Percentiles rank a stretch among this genome's conserved stretches.
phyloP scores from a whole-genome alignment of 1,140 invertebrate species.

The Coenobita brevimanus region DNA sequence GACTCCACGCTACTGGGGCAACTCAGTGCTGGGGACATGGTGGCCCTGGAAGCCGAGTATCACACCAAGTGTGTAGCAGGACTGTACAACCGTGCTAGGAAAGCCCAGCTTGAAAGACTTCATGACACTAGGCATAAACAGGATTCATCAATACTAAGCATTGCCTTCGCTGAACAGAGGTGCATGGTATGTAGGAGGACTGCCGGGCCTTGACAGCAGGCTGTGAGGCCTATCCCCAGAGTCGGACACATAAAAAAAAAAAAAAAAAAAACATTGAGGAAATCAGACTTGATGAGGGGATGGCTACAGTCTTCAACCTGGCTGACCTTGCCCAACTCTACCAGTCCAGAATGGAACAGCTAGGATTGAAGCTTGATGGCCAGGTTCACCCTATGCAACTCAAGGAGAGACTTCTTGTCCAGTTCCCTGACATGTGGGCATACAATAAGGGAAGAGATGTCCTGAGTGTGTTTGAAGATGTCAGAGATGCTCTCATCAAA shows the following conservation, averaged over 20 bases:
- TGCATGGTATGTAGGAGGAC: too few species aligned
- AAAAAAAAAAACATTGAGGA: constrained; percentile 46
- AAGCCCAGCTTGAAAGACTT: not conserved
- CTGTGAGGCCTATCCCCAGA: too few species aligned
- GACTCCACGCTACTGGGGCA: not conserved
- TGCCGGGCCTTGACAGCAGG: too few species aligned
- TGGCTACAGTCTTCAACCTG: constrained; percentile 17
- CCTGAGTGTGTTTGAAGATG: constrained; percentile 38
- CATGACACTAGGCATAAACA: not conserved
- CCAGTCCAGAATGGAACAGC: not conserved
- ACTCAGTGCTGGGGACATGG: constrained; percentile 34
- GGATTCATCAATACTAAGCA: not conserved
- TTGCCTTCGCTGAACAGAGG: too few species aligned
- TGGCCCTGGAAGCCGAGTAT: not conserved
- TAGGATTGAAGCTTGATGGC: not conserved
- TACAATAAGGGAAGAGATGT: constrained; percentile 43
- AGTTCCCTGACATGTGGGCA: constrained; percentile 35
- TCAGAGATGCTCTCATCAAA: constrained; percentile 46
- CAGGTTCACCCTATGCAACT: not conserved
- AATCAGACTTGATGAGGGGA: constrained; percentile 6
- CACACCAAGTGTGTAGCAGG: not conserved
- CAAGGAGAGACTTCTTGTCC: constrained; percentile 16
- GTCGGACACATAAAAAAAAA: too few species aligned
- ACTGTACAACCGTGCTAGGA: not conserved
- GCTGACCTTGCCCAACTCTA: not conserved